Evolutionary conservation across 1,140 invertebrate species (phyloP).

Genomic region (Argopecten irradians): DNA sequence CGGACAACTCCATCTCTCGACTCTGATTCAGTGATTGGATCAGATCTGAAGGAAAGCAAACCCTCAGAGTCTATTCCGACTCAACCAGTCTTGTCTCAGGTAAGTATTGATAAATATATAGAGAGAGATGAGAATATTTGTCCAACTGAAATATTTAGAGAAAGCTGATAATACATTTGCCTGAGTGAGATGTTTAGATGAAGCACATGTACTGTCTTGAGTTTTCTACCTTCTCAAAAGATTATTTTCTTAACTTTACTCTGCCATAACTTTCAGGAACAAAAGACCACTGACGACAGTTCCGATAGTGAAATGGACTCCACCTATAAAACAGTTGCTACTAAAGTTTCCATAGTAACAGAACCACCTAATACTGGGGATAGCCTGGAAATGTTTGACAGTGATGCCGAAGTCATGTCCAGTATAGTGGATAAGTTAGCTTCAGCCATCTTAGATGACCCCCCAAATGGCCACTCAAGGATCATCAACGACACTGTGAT

Average conservation of each 20-base stretch:
- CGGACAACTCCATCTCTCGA: constrained; percentile 23
- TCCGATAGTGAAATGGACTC: neutral
- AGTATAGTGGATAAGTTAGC: neutral
- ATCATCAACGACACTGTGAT: neutral
- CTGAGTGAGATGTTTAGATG: too few relatives aligned
- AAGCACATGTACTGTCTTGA: too few relatives aligned
- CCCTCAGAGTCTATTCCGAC: neutral
- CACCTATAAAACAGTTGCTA: neutral
- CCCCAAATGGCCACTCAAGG: neutral
- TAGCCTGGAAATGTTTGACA: neutral
- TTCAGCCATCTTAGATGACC: neutral
- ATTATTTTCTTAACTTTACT: too few relatives aligned
- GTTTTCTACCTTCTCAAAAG: too few relatives aligned
- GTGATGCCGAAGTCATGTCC: constrained; percentile 3
- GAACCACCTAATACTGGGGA: neutral
- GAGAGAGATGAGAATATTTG: too few relatives aligned
- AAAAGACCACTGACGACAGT: neutral
- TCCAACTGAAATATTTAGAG: too few relatives aligned
- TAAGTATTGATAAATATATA: neutral
- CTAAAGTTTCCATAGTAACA: neutral
- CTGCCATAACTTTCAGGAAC: neutral
- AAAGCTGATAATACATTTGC: too few relatives aligned
- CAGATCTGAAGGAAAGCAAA: neutral
- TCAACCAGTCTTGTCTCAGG: neutral
- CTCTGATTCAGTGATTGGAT: neutral